Evolutionary conservation across 1,140 invertebrate genomes (phyloP).

Genomic region (Diprion similis): DNA sequence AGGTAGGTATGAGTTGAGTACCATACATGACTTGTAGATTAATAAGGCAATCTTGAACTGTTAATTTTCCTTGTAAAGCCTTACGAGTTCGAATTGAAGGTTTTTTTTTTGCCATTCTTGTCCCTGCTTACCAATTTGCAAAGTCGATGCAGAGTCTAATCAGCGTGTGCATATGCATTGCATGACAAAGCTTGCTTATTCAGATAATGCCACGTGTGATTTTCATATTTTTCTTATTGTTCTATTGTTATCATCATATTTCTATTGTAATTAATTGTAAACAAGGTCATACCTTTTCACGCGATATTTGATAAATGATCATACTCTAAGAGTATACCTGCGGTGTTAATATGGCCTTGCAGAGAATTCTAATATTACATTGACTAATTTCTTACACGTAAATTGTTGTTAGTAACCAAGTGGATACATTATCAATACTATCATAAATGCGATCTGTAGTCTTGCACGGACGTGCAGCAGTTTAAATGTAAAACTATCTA

Average conservation of each 20-base stretch:
- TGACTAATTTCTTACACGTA: not conserved
- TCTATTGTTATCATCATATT: too few species aligned
- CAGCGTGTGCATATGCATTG: not conserved
- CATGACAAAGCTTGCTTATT: not conserved
- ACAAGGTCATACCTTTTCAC: not conserved
- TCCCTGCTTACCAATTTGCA: not conserved
- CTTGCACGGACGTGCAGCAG: too few species aligned
- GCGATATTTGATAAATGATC: not conserved
- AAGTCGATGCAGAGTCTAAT: not conserved
- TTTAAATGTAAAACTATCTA: too few species aligned
- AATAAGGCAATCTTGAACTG: too few species aligned
- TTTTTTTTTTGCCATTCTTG: not conserved
- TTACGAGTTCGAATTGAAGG: too few species aligned
- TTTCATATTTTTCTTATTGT: not conserved
- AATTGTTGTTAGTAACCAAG: too few species aligned
- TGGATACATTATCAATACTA: too few species aligned
- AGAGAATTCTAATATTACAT: not conserved
- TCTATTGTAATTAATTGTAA: not conserved
- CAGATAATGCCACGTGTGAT: not conserved
- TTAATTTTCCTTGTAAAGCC: too few species aligned
- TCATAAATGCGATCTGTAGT: too few species aligned
- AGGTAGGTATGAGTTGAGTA: too few species aligned
- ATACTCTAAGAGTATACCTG: not conserved
- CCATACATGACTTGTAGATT: too few species aligned
- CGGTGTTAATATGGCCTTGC: not conserved